Percentiles rank a stretch among this genome's conserved stretches.
These are phyloP conservation scores for Glossophaga mutica DNA, from an alignment of 2,797 vertebrate genomes.

Conservation along the genomic window DNA sequence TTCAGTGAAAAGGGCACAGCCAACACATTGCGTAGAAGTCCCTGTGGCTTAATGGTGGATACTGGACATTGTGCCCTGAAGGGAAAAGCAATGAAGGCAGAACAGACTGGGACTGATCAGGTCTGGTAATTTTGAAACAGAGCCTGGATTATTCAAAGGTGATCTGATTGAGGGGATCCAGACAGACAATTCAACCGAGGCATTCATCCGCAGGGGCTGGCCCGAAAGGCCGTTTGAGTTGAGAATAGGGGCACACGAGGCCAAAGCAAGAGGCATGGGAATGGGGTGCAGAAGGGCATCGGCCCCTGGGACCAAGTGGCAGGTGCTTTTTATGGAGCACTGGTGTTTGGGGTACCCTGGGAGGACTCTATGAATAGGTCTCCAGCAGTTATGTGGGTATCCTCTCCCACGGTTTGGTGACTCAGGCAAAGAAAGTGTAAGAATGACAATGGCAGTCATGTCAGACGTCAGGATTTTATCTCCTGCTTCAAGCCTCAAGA, in stretches of 20 bases:
- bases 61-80: not conserved
- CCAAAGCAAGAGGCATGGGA: not conserved
- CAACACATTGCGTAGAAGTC: not conserved
- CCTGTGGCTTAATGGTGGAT: conserved; percentile 18
- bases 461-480: not conserved
- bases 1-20: conserved; percentile 15
- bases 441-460: not conserved
- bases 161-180: conserved; percentile 40
- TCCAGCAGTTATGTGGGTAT: not conserved
- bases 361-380: not conserved
- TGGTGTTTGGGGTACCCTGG: not conserved
- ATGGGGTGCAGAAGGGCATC: not conserved
- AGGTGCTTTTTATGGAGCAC: not conserved
- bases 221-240: not conserved
- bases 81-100: conserved; percentile 42
- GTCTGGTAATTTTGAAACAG: not conserved
- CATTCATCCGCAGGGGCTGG: not conserved
- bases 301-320: not conserved
- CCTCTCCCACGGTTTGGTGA: not conserved
- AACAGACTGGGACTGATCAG: not conserved
- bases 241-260: not conserved
- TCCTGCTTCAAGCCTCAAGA: not conserved
- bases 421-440: not conserved
- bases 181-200: not conserved
- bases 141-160: conserved; percentile 15